Evolutionary conservation across 2,888 invertebrate species (phyloP), one percentile per base, ranked within the genome.

Genomic region (Drosophila mettleri): DNA sequence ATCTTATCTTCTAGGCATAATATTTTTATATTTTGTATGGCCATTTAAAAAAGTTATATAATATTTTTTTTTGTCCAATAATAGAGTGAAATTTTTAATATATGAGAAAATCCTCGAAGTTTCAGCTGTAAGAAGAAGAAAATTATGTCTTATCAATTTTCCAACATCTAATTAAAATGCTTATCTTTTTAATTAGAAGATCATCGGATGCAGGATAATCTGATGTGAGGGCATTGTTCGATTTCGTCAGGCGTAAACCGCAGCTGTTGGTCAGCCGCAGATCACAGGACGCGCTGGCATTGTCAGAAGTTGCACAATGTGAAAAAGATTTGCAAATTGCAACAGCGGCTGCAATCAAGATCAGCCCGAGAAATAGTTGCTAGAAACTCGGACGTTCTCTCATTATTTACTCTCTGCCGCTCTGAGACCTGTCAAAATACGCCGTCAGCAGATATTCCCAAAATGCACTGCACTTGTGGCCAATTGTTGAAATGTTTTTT

Each of bases 391-490:
- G 41, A 39, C 39, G n/a, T 39, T 9, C 9, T 2, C 43, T 43
- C 24, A n/a, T n/a, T 34, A 43, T 45, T 51, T 31, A 16, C 12
- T 10, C n/a, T n/a, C n/a, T n/a, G 12, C 29, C 31, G 45, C n/a
- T 31, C 73, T 59, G 65, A 73, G 81, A 87, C 68, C 81, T 73
- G 87, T 89, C 89, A 87, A 85, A 85, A 89, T 74, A 78, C 86
- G 14, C 16, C 71, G 81, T 81, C 81, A 72, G 80, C 69, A 69
- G 49, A 60, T 69, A 54, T 62, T 39, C 29, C 20, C 14, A 3
- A n/a, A 38, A 77, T 61, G 74, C 83, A 38, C 80, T 61, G 74
- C 83, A 80, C 79, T 81, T 82, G 80, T 86, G 60, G 14, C 38
- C 62, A 69, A 81, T 83, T 80, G 76, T 86, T 81, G 48, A 24